These are phyloP conservation scores for Lasioglossum marginatum DNA, from an alignment of 2,888 invertebrate genomes.

Conservation along the genomic window DNA sequence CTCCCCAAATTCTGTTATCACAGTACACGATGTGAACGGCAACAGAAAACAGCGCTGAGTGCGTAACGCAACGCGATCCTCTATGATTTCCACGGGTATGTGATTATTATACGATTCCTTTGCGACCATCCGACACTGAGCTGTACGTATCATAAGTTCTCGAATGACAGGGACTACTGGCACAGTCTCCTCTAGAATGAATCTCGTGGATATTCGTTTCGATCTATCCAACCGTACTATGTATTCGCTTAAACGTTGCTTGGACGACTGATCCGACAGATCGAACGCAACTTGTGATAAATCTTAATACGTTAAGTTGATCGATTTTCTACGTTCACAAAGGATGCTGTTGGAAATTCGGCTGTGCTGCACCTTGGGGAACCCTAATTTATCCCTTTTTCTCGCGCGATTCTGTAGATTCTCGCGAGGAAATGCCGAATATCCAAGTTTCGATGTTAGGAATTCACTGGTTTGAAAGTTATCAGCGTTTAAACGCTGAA, in stretches of 20 bases:
- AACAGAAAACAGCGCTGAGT: slow-evolving; percentile 16
- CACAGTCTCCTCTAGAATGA: background rate
- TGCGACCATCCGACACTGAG: slow-evolving; percentile 4
- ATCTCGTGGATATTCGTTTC: background rate
- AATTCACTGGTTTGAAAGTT: too few species aligned
- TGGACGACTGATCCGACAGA: background rate
- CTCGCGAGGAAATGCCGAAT: too few species aligned
- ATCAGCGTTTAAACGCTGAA: too few species aligned
- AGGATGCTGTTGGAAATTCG: background rate
- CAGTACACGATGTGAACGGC: slow-evolving; percentile 79
- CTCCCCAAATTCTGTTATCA: slow-evolving; percentile 79
- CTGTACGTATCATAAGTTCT: background rate
- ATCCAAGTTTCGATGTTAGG: too few species aligned
- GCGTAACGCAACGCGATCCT: slow-evolving; percentile 10
- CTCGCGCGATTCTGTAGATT: too few species aligned
- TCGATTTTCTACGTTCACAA: background rate
- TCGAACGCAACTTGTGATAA: slow-evolving; percentile 13
- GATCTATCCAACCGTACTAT: background rate
- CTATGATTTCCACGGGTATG: slow-evolving; percentile 25
- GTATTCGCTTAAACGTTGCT: background rate
- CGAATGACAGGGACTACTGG: background rate
- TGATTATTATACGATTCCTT: slow-evolving; percentile 19
- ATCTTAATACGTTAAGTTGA: background rate
- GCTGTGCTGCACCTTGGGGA: too few species aligned
- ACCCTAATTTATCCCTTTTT: too few species aligned